These are phyloP conservation scores for Fratercula arctica DNA, from an alignment of 2,797 vertebrate species.

Conservation along the genomic window DNA sequence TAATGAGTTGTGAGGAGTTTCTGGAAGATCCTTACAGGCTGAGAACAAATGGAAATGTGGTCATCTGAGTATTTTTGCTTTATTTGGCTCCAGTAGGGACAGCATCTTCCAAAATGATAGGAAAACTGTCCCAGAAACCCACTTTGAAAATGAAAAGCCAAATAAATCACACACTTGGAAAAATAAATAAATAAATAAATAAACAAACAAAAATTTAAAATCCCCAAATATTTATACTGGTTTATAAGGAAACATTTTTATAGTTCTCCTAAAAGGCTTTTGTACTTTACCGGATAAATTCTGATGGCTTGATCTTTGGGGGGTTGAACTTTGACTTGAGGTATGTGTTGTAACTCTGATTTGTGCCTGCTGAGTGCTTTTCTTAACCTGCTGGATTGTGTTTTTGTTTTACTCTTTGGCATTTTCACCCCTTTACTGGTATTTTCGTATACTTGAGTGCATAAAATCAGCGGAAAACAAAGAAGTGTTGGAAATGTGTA, in stretches of 20 bases:
- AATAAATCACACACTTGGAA: neutral
- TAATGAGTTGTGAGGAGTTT: neutral
- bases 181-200: neutral
- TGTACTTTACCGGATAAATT: neutral
- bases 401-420: neutral
- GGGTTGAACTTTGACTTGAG: neutral
- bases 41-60: neutral
- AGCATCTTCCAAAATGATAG: neutral
- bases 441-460: neutral
- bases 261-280: neutral
- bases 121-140: neutral
- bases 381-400: neutral
- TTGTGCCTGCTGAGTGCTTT: neutral
- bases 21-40: neutral
- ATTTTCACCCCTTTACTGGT: neutral
- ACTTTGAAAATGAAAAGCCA: neutral
- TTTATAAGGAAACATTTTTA: neutral
- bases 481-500: neutral
- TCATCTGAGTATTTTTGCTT: neutral
- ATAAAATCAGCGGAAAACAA: neutral
- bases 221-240: accelerated
- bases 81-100: neutral
- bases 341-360: neutral
- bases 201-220: accelerated
- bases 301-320: neutral